Base-by-base conservation (phyloP, 2,113 vertebrate species). In the Apistogramma diplotaenia region DNA sequence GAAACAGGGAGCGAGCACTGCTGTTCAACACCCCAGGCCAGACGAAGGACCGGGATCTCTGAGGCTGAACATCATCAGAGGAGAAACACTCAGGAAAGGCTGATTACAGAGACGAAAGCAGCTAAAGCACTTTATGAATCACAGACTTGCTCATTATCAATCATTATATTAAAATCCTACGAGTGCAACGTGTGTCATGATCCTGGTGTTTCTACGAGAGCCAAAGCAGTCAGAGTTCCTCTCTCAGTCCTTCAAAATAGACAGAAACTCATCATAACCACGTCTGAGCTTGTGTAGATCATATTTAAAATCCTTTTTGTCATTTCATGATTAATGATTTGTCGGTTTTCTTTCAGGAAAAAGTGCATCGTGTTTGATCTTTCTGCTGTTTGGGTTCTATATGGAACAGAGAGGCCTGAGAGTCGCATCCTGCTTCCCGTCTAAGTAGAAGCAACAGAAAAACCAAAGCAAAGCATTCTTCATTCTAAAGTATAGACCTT, bases 1-100 rank as follows among this genome's bases (percentile, higher is more conserved):
- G 27, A 51, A 70, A 65, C 72, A 27, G 83, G 79, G 79, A 57
- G 83, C 89, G 81, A 90, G 86, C 76, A 2, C 81, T 15, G 85
- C 85, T 90, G 89, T 83, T 88, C 76, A 62, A 70, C 73, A 29
- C 18, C 27, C 74, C 55, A 1, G 56, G 40, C 71, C 21, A 81
- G 60, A 10, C 4, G 4, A 5, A 57, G 57, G 67, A 51, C 58
- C 81, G 21, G 82, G 84, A 76, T 46, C 10, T 83, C 58, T 58
- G 46, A 31, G 4, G n/a, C 35, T 25, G 15, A 56, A 27, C 49
- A 55, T 10, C 53, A 35, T 15, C 15, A 46, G 2, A 2, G 16
- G 25, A 15, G 1, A 0, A n/a, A 29, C 21, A 0, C 56, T 7
- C n/a, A 12, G 51, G 53, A 37, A 29, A 51, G 25, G 18, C 19